phyloP scores from a whole-genome alignment of 2,113 vertebrate genomes.

The Jaculus jaculus region DNA sequence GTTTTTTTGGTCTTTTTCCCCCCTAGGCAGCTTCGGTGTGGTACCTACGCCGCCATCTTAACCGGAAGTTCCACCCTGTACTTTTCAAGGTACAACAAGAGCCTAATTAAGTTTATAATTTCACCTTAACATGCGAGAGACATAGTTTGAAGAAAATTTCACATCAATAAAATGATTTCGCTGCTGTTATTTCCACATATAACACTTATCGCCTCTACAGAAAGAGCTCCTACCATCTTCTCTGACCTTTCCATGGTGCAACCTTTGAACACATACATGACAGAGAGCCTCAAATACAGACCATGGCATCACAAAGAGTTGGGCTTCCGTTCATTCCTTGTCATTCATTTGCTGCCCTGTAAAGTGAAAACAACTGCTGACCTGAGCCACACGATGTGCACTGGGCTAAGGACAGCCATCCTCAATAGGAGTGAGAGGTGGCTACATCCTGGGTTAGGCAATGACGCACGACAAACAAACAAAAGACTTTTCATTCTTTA shows the following conservation, averaged over 20 bases:
- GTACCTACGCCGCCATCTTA: too few species aligned
- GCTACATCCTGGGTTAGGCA: accelerated
- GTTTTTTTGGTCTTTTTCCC: too few species aligned
- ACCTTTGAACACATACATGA: not conserved
- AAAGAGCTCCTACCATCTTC: not conserved
- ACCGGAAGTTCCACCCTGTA: too few species aligned
- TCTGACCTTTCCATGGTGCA: accelerated
- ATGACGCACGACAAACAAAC: not conserved
- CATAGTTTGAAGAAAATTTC: not conserved
- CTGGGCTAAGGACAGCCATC: too few species aligned
- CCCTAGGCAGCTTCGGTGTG: too few species aligned
- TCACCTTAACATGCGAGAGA: not conserved
- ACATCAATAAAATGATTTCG: not conserved
- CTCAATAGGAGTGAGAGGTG: accelerated
- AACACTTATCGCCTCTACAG: not conserved
- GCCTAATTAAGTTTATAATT: not conserved
- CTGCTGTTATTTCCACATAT: not conserved
- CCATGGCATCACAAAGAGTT: not conserved
- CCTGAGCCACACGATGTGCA: accelerated
- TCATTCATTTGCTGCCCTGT: not conserved
- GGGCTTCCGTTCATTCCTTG: not conserved
- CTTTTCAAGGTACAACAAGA: not conserved
- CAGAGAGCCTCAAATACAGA: not conserved
- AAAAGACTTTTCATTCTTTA: not conserved
- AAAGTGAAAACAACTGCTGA: not conserved